phyloP scores from a whole-genome alignment of 2,113 vertebrate genomes.

The Diglossa brunneiventris region DNA sequence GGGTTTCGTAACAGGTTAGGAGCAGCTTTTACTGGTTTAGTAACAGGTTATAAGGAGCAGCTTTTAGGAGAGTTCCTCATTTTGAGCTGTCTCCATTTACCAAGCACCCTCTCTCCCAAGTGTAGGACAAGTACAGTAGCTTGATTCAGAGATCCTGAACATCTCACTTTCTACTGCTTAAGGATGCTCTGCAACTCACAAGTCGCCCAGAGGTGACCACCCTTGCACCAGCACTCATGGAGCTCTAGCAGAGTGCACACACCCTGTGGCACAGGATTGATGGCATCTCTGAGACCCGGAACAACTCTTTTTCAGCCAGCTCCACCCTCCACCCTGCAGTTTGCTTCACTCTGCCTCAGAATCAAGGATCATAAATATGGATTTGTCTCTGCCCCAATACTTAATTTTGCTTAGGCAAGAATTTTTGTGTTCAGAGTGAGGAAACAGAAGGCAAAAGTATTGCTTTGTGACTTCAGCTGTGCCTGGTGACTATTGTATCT shows the following conservation, averaged over 20 bases:
- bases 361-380: neutral
- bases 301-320: neutral
- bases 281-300: neutral
- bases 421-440: neutral
- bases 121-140: neutral
- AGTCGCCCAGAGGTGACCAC: neutral
- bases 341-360: neutral
- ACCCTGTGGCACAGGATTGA: neutral
- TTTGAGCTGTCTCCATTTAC: fast-evolving
- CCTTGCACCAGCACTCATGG: fast-evolving
- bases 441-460: neutral
- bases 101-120: fast-evolving
- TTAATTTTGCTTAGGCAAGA: neutral
- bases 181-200: neutral
- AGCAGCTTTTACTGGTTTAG: neutral
- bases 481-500: neutral
- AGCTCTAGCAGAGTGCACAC: neutral
- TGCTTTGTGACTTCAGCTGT: neutral
- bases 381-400: neutral
- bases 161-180: neutral
- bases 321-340: neutral
- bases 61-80: neutral
- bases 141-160: neutral
- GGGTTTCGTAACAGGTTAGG: neutral
- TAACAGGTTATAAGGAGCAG: neutral